Evolutionary conservation across 2,888 invertebrate species (phyloP), one percentile per base, ranked within the genome.

Genomic region (Ditula angustiorana): DNA sequence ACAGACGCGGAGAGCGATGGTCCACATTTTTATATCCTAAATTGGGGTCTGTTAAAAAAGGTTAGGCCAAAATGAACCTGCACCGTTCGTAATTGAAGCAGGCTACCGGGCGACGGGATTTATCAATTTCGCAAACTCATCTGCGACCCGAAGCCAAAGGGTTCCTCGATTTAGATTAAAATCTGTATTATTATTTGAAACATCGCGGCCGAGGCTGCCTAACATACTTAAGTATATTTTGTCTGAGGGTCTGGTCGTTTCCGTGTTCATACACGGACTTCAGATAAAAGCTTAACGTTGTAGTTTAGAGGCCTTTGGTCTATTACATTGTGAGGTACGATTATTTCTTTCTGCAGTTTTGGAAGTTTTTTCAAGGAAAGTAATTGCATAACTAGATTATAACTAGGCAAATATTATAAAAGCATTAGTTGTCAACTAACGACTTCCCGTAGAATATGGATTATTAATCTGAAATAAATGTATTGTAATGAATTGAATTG

Each of bases 41-140:
- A 52, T 33, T 52, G 52, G 53, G 50, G 41, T 44, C 19, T 41
- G 57, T 58, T 13, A 26, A 63, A 63, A 63, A 63, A 57, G 62
- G 62, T 62, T 41, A 13, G 41, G 50, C 26, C 50, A 50, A 50
- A 58, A 58, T 58, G 63, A 58, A 63, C 57, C 50, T 52, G 33
- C 50, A 44, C 5, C 19, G 44, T 44, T 44, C 44, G 63, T 63
- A 63, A 63, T 58, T 52, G 63, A 58, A 50, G 44, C 21, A 26
- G 50, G 44, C 41, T 37, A 24, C 47, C 24, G 56, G n/a, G 28
- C 11, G 30, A 11, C 7, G 21, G 57, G 59, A 64, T 64, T 64
- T 53, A 64, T 64, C 57, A 63, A 64, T 64, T 64, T 53, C 35
- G 59, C 26, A 44, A 59, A 46, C 59, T 64, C 64, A 64, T 64